Evolutionary conservation across 2,797 vertebrate species (phyloP), one percentile per base, ranked within the genome.

Genomic region (Crotalus adamanteus): DNA sequence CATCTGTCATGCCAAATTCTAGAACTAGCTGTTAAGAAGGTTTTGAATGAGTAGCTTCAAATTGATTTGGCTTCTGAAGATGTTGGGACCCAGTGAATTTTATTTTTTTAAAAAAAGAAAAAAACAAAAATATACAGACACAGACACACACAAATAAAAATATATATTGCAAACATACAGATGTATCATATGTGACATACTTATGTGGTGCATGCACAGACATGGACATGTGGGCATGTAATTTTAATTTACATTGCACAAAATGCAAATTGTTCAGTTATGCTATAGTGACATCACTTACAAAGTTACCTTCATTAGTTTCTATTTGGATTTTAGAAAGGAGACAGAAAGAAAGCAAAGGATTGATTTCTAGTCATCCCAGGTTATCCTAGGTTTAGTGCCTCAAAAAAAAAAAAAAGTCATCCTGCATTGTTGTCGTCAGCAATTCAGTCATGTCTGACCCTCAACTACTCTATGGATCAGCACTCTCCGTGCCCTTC

Each of bases 1-100:
- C 93, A 96, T 96, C 94, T 97, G 95, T 97, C 95, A 95, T 91
- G 94, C 91, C 93, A 85, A 89, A 95, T 96, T 96, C 93, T 93
- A 93, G 88, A 94, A 94, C 88, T 95, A 93, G 91, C 92, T 93
- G 93, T 96, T 96, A 96, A 95, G 92, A 95, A 96, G 87, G 16
- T 96, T 96, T 96, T 97, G 96, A 97, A 96, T 97, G 95, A 97
- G 90, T 96, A 95, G 95, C 95, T 97, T 97, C 96, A 97, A 96
- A 97, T 95, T 97, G 96, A 95, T 96, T 92, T 92, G 95, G 93
- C 96, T 96, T 97, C 89, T 95, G 92, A 93, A 94, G 94, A 97
- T 91, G 93, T 94, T 94, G 93, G 94, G 92, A 88, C 87, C 86
- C 92, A 95, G 90, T 94, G 94, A 97, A 95, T 97, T 97, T 53